These are phyloP conservation scores for Nyctibius bracteatus DNA, from an alignment of 2,113 vertebrate genomes.

Conservation along the genomic window DNA sequence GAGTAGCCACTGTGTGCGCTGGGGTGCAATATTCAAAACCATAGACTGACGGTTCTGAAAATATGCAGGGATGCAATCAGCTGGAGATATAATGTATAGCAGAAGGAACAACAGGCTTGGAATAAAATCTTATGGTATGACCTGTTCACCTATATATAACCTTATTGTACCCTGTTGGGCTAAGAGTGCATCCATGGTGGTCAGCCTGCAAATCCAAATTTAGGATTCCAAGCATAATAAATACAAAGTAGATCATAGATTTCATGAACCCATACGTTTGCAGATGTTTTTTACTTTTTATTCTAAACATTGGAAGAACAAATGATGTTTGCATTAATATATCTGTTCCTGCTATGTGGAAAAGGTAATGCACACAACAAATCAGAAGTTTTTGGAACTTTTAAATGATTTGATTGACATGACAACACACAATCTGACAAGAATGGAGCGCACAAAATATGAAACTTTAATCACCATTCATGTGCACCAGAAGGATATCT, in stretches of 20 bases:
- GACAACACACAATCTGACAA: conserved; percentile 65
- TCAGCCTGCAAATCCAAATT: background rate
- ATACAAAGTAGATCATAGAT: background rate
- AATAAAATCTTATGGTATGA: background rate
- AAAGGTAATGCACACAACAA: conserved; percentile 70
- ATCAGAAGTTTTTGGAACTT: conserved; percentile 69
- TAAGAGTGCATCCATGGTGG: background rate
- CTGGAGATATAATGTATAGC: background rate
- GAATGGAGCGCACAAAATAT: conserved; percentile 71
- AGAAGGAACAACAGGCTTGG: background rate
- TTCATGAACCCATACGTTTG: background rate
- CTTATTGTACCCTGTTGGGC: background rate
- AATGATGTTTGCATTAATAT: background rate
- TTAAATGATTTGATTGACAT: conserved; percentile 72
- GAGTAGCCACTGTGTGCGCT: background rate
- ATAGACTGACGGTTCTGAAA: background rate
- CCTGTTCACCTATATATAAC: background rate
- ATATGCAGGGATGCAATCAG: background rate
- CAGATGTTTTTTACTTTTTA: background rate
- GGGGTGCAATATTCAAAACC: background rate
- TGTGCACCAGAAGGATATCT: conserved; percentile 75
- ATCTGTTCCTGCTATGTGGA: background rate
- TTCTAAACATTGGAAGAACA: background rate
- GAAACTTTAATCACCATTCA: conserved; percentile 74
- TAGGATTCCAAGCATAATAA: background rate